Percentiles rank a stretch among this genome's conserved stretches.
These are phyloP conservation scores for Epicampocera succincta DNA, from an alignment of 2,888 invertebrate genomes.

Conservation along the genomic window DNA sequence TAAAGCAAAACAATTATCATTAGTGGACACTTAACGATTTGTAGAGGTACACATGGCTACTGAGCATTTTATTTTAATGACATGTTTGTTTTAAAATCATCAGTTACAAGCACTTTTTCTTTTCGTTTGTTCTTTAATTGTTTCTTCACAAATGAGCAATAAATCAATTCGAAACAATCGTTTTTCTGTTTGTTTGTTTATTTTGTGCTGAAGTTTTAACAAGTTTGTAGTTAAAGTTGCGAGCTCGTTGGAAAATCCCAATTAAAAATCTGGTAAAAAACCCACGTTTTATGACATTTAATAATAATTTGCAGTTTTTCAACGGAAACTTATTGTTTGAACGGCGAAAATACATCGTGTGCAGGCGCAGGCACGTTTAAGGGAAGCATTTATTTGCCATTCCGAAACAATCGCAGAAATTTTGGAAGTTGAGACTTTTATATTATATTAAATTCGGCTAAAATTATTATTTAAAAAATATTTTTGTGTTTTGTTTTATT, in stretches of 20 bases:
- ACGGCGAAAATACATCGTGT: slow-evolving; percentile 8
- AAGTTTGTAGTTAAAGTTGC: slow-evolving; percentile 5
- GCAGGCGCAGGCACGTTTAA: neutral
- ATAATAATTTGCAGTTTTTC: slow-evolving; percentile 12
- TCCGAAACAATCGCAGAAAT: no score
- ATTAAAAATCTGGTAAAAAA: slow-evolving; percentile 13
- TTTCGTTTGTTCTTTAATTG: slow-evolving; percentile 2
- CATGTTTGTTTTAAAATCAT: slow-evolving; percentile 14
- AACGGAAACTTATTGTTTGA: slow-evolving; percentile 24
- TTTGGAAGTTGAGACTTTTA: no score
- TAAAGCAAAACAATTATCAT: no score
- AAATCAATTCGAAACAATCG: slow-evolving; percentile 43
- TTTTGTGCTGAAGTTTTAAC: slow-evolving; percentile 26
- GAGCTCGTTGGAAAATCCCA: slow-evolving; percentile 37
- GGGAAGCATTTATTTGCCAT: neutral
- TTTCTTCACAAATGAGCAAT: slow-evolving; percentile 21
- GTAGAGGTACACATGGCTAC: neutral
- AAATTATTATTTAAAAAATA: no score
- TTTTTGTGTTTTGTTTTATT: no score
- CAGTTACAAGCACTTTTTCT: neutral
- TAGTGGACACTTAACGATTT: neutral
- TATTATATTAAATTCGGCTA: no score
- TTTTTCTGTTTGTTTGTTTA: slow-evolving; percentile 5
- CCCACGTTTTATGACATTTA: slow-evolving; percentile 21
- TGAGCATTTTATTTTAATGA: slow-evolving; percentile 6